Evolutionary conservation across 2,888 invertebrate species (phyloP).

Genomic region (Calliscelio sp.): DNA sequence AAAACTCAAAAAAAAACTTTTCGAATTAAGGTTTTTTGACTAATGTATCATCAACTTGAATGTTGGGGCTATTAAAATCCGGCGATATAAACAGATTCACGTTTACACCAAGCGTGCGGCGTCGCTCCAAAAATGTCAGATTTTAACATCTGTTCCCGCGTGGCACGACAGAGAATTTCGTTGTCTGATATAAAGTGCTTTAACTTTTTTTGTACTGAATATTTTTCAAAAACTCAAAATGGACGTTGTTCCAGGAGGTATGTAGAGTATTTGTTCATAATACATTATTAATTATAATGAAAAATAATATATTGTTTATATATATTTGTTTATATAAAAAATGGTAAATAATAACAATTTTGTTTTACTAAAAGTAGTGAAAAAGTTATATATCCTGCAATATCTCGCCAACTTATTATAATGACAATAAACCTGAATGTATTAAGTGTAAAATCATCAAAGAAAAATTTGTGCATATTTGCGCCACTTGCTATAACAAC

Average conservation of each 20-base stretch:
- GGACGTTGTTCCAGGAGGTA: conserved; percentile 10
- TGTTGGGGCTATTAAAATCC: no score
- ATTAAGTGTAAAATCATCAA: background rate
- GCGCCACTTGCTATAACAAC: no score
- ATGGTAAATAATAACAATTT: background rate
- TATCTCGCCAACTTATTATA: conserved; percentile 10
- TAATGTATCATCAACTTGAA: no score
- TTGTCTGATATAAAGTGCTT: no score
- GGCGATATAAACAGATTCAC: no score
- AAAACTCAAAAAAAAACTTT: no score
- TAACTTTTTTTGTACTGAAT: background rate
- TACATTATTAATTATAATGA: conserved; percentile 16
- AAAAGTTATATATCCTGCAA: conserved; percentile 19
- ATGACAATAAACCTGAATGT: conserved; percentile 11
- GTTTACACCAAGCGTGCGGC: no score
- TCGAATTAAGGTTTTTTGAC: no score
- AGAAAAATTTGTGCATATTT: background rate
- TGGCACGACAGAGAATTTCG: no score
- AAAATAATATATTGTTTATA: conserved; percentile 18
- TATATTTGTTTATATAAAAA: conserved; percentile 15
- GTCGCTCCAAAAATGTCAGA: no score
- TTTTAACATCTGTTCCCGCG: no score
- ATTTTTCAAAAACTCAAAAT: background rate
- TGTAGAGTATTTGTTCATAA: conserved; percentile 3
- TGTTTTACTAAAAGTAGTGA: conserved; percentile 19